phyloP scores from a whole-genome alignment of 2,113 vertebrate species.

The Xenopus laevis region DNA sequence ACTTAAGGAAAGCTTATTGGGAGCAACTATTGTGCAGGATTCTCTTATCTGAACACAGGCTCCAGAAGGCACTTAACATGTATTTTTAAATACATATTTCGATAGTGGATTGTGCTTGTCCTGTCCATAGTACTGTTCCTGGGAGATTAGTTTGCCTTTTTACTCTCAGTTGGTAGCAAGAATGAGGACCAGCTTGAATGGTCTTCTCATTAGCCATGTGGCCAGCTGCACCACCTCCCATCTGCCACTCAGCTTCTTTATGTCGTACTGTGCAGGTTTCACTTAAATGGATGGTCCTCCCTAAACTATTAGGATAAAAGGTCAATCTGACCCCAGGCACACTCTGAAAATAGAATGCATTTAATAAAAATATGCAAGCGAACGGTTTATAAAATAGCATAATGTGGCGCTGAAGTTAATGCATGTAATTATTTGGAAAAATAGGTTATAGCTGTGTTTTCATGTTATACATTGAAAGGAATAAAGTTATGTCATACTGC shows the following conservation, averaged over 20 bases:
- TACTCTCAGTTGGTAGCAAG: conserved; percentile 3
- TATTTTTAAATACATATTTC: conserved; percentile 33
- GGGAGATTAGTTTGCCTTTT: neutral
- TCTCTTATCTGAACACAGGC: conserved; percentile 23
- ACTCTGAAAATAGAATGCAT: too few species aligned
- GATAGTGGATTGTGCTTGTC: conserved; percentile 2
- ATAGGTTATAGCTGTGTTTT: too few species aligned
- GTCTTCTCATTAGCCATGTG: neutral
- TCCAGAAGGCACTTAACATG: conserved; percentile 24
- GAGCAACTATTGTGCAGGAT: conserved; percentile 11
- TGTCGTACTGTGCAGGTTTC: neutral
- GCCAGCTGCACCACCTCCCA: neutral
- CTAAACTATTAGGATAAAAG: conserved; percentile 66
- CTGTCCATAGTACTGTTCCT: conserved; percentile 9
- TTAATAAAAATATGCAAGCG: too few species aligned
- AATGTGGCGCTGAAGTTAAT: too few species aligned
- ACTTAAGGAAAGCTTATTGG: conserved; percentile 37
- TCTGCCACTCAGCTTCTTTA: conserved; percentile 2
- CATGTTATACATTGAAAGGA: too few species aligned
- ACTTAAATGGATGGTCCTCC: conserved; percentile 49
- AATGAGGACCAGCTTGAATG: neutral
- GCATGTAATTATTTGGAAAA: too few species aligned
- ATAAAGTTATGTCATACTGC: too few species aligned
- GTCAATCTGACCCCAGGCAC: too few species aligned
- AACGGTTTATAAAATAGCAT: too few species aligned